Conservation (phyloP, 2,797 vertebrate genomes). For the Aulostomus chinensis region DNA sequence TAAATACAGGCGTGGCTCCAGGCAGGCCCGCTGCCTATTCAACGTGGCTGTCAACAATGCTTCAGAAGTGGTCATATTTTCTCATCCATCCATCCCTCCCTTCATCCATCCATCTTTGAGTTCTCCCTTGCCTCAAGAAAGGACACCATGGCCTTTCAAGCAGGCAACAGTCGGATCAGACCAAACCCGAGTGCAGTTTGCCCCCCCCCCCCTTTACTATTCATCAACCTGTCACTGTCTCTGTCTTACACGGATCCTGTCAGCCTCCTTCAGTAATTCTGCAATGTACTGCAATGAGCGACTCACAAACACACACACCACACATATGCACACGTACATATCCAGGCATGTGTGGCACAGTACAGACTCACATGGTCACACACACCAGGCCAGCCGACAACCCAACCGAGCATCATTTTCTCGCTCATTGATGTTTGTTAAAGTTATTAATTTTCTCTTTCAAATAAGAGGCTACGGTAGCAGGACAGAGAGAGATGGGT, state of each 20-base stretch:
- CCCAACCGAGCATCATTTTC: slow-evolving; percentile 63
- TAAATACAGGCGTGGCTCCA: slow-evolving; percentile 78
- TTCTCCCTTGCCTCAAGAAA: slow-evolving; percentile 59
- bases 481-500: slow-evolving; percentile 80
- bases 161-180: slow-evolving; percentile 47
- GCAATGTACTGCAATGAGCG: slow-evolving; percentile 29
- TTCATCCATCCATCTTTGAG: slow-evolving; percentile 60
- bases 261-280: slow-evolving; percentile 15
- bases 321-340: slow-evolving; percentile 34
- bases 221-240: too few species aligned
- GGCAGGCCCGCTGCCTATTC: slow-evolving; percentile 75
- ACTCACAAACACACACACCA: slow-evolving; percentile 21
- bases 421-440: slow-evolving; percentile 79
- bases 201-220: too few species aligned
- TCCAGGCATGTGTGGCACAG: slow-evolving; percentile 39
- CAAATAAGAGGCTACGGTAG: slow-evolving; percentile 81
- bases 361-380: slow-evolving; percentile 35
- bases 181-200: slow-evolving; percentile 30
- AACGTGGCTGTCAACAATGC: slow-evolving; percentile 81
- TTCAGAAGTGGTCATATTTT: slow-evolving; percentile 82
- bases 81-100: slow-evolving; percentile 71
- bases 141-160: slow-evolving; percentile 62
- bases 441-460: slow-evolving; percentile 85
- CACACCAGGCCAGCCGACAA: slow-evolving; percentile 55
- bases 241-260: slow-evolving; percentile 18